Evolutionary conservation across 2,888 invertebrate species (phyloP), one percentile per base, ranked within the genome.

Genomic region (Noctua janthe): DNA sequence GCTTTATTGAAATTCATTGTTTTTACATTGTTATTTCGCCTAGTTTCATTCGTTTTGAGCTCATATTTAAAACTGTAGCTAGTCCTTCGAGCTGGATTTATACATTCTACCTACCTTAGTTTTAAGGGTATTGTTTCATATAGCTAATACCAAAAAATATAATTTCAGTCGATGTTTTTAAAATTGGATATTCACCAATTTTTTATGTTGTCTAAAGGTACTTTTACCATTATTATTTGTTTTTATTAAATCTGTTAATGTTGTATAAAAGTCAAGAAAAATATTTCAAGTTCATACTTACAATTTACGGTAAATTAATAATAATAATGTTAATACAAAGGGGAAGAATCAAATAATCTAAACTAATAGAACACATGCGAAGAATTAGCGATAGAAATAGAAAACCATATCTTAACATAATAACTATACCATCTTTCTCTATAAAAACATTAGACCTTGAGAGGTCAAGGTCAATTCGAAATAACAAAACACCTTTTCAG

Each of bases 361-460:
- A 70, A 35, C 80, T 83, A 81, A 83, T 74, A 74, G 69, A 88
- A 82, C 73, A 67, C 88, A 88, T 87, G 88, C 88, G 69, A 56
- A 80, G 79, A 72, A 85, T 89, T 84, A 87, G 82, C 56, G 62
- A 76, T 71, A 85, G 76, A 78, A 70, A 83, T 69, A 83, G 62
- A 80, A 78, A 80, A 73, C 47, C 64, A 29, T 54, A n/a, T 56
- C 67, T 76, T 77, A 51, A 56, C 35, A 51, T 49, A 78, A 62
- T 39, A 72, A 64, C 54, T 74, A 77, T 81, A 87, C 88, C 82
- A 87, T 88, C 86, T 23, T 67, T 7, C 13, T n/a, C 11, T 29
- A 23, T n/a, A 1, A 17, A 59, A 15, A 29, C 17, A 76, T 39
- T 39, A 39, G 39, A 73, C 17, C 15, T 73, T 64, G 13, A 6